Base-by-base conservation (phyloP, 2,113 vertebrate genomes). In the Sciurus niger region DNA sequence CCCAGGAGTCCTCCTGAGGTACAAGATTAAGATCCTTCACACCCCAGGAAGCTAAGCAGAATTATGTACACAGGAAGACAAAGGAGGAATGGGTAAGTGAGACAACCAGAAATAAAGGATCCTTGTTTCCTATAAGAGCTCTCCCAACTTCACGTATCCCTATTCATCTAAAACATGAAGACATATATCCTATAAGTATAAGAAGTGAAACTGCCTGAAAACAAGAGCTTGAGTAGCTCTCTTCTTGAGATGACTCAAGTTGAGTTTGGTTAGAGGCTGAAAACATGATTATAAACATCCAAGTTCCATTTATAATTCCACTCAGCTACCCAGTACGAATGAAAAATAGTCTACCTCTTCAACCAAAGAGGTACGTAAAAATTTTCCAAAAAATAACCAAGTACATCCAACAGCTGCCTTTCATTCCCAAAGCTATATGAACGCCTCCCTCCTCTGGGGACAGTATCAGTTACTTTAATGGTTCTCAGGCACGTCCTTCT, bases 341-440 rank as follows among this genome's bases (percentile, higher is more conserved):
- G 17, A 16, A 90, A 94, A 82, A 40, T 3, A 83, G 80, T 48
- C 58, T 67, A 37, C 10, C 51, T 67, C 73, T 89, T 95, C 67
- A 90, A 94, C 51, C 37, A 89, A 90, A 92, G 55, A 51, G 68
- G 0, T 37, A 72, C 68, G 25, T 79, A 25, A 93, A 55, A 34
- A 18, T 1, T 67, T 88, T 94, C 76, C 79, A 32, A 95, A 94
- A 83, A 83, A 78, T 74, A 80, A 86, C 14, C 11, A 34, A 87
- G n/a, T 73, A 90, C 94, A 87, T 72, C 77, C 53, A 94, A 92
- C 60, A 85, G 17, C 63, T 94, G 58, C 28, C 68, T 94, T 95
- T 82, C 78, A 88, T 91, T 94, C 46, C 32, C 85, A 53, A 63
- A 90, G 60, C 46, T 51, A 18, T 73, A 40, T 28, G 60, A 77